phyloP scores from a whole-genome alignment of 1,140 invertebrate genomes.

The Radopholus similis region DNA sequence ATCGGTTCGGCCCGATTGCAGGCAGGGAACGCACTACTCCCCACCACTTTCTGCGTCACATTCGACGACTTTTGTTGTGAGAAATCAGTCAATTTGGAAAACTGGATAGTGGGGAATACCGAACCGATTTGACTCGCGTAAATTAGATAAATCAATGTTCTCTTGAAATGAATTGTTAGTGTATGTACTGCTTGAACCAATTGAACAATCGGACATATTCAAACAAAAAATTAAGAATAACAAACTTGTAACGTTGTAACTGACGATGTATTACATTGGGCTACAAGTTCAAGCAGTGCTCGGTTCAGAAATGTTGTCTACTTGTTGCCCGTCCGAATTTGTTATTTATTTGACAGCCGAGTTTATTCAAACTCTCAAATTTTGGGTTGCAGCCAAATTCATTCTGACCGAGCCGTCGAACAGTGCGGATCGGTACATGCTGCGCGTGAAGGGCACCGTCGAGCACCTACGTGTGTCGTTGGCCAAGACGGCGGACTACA shows the following conservation, averaged over 20 bases:
- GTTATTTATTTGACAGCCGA: too few species aligned
- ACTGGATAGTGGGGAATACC: too few species aligned
- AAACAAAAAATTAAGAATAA: background rate
- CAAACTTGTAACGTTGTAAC: background rate
- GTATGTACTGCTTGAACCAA: too few species aligned
- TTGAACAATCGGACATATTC: background rate
- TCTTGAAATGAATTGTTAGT: too few species aligned
- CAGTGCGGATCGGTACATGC: slow-evolving; percentile 86
- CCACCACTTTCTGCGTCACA: slow-evolving; percentile 83
- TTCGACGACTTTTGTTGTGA: slow-evolving; percentile 68
- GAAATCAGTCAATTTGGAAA: too few species aligned
- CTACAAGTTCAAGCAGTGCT: too few species aligned
- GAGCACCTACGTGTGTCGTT: slow-evolving; percentile 78
- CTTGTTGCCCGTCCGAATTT: too few species aligned
- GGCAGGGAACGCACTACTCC: slow-evolving; percentile 90
- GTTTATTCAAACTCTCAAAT: too few species aligned
- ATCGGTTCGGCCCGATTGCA: slow-evolving; percentile 82
- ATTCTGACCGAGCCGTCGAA: slow-evolving; percentile 76
- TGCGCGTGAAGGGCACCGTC: slow-evolving; percentile 85
- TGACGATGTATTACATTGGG: too few species aligned
- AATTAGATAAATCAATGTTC: too few species aligned
- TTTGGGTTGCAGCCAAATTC: slow-evolving; percentile 53
- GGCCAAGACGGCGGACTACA: slow-evolving; percentile 53
- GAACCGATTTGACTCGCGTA: too few species aligned
- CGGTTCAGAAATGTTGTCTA: too few species aligned